Percentiles rank a stretch among this genome's conserved stretches.
phyloP scores from a whole-genome alignment of 2,113 vertebrate genomes.

The Macaca nemestrina region DNA sequence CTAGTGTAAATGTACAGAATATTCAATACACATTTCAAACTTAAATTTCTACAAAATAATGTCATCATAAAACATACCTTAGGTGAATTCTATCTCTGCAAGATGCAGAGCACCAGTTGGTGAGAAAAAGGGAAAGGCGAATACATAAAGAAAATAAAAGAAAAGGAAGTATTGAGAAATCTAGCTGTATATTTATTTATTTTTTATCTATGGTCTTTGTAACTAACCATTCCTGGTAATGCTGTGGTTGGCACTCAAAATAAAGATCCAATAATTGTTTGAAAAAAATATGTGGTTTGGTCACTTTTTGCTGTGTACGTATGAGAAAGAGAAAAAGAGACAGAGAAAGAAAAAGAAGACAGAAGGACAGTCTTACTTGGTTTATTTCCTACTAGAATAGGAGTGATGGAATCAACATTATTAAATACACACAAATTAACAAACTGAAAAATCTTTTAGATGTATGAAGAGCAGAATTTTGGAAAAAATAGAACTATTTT shows the following conservation, averaged over 20 bases:
- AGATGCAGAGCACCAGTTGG: not conserved
- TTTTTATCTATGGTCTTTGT: not conserved
- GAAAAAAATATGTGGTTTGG: not conserved
- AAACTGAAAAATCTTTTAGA: not conserved
- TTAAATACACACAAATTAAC: not conserved
- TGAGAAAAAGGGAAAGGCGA: not conserved
- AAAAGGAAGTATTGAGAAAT: not conserved
- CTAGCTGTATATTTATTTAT: not conserved
- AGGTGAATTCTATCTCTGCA: not conserved
- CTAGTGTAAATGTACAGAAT: not conserved
- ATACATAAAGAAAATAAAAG: not conserved
- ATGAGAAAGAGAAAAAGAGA: not conserved
- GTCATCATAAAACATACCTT: not conserved
- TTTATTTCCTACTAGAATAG: slow-evolving; percentile 1
- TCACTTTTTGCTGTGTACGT: not conserved
- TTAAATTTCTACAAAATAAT: not conserved
- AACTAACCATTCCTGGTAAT: not conserved
- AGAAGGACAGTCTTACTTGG: not conserved
- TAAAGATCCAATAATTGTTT: not conserved
- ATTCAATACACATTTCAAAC: not conserved
- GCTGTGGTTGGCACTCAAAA: not conserved
- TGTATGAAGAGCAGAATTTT: not conserved
- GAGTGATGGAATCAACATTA: not conserved
- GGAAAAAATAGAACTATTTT: not conserved
- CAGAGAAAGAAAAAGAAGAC: not conserved